Percentiles rank a stretch among this genome's conserved stretches.
Conservation (phyloP, 2,797 vertebrate genomes). For the Knipowitschia caucasica region DNA sequence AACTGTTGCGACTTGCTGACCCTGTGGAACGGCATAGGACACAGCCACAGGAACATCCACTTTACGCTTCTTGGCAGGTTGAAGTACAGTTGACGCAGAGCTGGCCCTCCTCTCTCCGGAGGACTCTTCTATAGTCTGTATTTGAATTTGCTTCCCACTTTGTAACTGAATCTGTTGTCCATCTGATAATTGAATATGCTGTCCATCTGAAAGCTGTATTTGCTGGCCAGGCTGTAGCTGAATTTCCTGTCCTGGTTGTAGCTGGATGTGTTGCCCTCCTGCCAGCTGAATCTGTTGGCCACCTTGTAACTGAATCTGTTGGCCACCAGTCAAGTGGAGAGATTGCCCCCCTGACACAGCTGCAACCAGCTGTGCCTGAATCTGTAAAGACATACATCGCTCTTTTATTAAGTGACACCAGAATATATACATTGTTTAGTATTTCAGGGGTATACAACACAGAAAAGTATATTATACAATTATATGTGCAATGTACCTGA, state of each 20-base stretch:
- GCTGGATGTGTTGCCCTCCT: conserved; percentile 56
- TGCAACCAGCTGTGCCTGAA: conserved; percentile 70
- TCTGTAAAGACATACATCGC: conserved; percentile 43
- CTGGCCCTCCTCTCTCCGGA: conserved; percentile 81
- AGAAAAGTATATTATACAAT: neutral
- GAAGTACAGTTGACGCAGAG: conserved; percentile 86
- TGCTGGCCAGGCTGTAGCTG: conserved; percentile 48
- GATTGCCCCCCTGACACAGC: conserved; percentile 69
- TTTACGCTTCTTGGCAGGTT: conserved; percentile 98
- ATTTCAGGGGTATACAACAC: too few species aligned
- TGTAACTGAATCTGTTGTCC: conserved; percentile 68
- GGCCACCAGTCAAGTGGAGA: conserved; percentile 58
- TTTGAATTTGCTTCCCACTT: conserved; percentile 93
- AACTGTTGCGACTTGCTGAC: conserved; percentile 95
- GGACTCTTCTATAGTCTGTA: conserved; percentile 92
- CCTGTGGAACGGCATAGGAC: conserved; percentile 91
- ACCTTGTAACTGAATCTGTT: conserved; percentile 76
- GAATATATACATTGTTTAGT: too few species aligned
- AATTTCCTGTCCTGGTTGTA: conserved; percentile 48
- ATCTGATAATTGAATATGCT: conserved; percentile 60
- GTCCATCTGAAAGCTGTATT: conserved; percentile 52
- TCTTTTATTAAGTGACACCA: conserved; percentile 12
- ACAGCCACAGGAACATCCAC: conserved; percentile 95
- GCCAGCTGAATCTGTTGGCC: conserved; percentile 58
- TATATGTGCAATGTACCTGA: conserved; percentile 69